Evolutionary conservation across 2,797 vertebrate genomes (phyloP), one percentile per base, ranked within the genome.

Genomic region (Crax fasciolata): DNA sequence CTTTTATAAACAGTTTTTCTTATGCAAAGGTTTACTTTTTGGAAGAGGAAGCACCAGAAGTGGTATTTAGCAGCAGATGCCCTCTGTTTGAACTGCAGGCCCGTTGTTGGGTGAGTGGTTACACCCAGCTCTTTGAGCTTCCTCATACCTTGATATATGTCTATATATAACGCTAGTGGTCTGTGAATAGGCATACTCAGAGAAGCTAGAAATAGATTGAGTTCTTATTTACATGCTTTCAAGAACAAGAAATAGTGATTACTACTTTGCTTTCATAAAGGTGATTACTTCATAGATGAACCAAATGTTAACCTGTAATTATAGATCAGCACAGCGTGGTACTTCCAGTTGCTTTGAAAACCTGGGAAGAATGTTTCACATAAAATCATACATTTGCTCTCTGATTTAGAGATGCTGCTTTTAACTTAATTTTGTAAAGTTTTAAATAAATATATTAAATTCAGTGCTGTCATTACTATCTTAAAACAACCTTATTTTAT

Each of bases 1-100:
- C 20, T 89, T 90, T 49, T 58, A 84, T 94, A 94, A 94, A 91
- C 9, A 12, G 76, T 77, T 94, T 65, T 87, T 86, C 49, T 61
- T 84, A 91, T 65, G 63, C 49, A 86, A 87, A 92, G 58, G 17
- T 74, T 86, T 86, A 38, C 51, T 76, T 77, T 93, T 63, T 74
- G 52, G 89, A 93, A 85, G 59, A 46, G 24, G 24, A 81, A 27
- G 3, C 41, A 17, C 5, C 54, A 48, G 9, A 52, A 32, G 8
- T n/a, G 11, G 2, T 63, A 30, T 63, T 67, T 70, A 62, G 27
- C 52, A 77, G 32, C 38, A 89, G 59, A 8, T 16, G 25, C 9
- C 19, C 73, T 89, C 14, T 23, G 0, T 24, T 48, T 91, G 71
- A 76, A 61, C 83, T 57, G 70, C 38, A 28, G 52, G 32, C 13